Evolutionary conservation across 1,140 invertebrate genomes (phyloP).

Genomic region (Mya arenaria): DNA sequence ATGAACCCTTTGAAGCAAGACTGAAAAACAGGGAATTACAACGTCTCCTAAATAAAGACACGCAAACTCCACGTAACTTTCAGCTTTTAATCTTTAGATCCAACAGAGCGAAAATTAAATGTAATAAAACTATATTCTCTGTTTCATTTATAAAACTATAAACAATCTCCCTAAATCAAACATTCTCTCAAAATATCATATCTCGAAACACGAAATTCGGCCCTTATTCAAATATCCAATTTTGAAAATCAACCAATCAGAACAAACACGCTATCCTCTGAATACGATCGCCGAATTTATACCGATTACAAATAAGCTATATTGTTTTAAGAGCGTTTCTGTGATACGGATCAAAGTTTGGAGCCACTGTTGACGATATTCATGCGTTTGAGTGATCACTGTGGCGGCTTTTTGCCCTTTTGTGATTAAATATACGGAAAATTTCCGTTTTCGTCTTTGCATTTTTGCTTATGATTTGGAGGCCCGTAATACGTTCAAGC

Average conservation of each 20-base stretch:
- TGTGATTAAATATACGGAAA: slow-evolving; percentile 58
- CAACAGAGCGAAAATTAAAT: slow-evolving; percentile 32
- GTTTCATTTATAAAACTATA: slow-evolving; percentile 35
- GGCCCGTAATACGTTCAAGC: too few relatives aligned
- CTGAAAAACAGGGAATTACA: background rate
- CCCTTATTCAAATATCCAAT: slow-evolving; percentile 42
- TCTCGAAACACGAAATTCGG: slow-evolving; percentile 11
- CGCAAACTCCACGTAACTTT: slow-evolving; percentile 21
- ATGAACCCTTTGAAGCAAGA: slow-evolving; percentile 2
- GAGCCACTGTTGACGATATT: slow-evolving; percentile 16
- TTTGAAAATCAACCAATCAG: slow-evolving; percentile 45
- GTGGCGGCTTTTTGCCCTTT: slow-evolving; percentile 24
- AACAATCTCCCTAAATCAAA: background rate
- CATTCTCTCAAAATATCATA: background rate
- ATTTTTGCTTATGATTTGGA: background rate
- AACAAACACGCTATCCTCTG: slow-evolving; percentile 45
- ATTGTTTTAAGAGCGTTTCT: slow-evolving; percentile 53
- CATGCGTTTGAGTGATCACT: slow-evolving; percentile 29
- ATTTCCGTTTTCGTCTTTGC: slow-evolving; percentile 51
- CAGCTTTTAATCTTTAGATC: slow-evolving; percentile 41
- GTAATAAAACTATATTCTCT: background rate
- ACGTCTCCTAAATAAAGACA: slow-evolving; percentile 16
- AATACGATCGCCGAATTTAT: slow-evolving; percentile 48
- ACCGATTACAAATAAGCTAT: slow-evolving; percentile 47
- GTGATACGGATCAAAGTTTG: slow-evolving; percentile 45